Base-by-base conservation (phyloP, 1,140 invertebrate genomes). In the Anastrepha ludens region DNA sequence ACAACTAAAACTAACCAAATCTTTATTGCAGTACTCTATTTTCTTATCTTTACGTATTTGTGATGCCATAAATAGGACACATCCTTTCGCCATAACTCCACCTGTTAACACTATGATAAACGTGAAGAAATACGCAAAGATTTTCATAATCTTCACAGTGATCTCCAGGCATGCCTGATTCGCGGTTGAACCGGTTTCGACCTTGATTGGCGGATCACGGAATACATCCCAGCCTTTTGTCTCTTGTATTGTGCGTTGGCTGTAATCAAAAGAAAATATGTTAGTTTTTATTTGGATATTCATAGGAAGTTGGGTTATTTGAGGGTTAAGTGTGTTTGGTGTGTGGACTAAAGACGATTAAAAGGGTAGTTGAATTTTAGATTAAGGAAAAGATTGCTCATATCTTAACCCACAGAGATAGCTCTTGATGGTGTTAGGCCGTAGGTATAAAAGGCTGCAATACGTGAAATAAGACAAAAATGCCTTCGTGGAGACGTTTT, bases 151-250 rank as follows among this genome's bases (percentile, higher is more conserved):
- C 93, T 97, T 97, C 55, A 98, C 96, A 62, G 97, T 97, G 90
- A 97, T 94, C 90, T 98, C 97, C 88, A 98, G 94, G 93, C 97
- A 98, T 93, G 95, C 96, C 93, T 98, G 97, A 91, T 96, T 97
- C 86, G 97, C 97, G 95, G 97, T 97, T 50, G 97, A 98, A 85
- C 97, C 97, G 88, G 97, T 97, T 93, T 98, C 97, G 90, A 96
- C 95, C 93, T 98, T 97, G 87, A 96, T 96, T 9, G 98, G 98
- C 86, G 97, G 96, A 93, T 98, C 96, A 91, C 97, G 94, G 94
- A 99, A 99, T 17, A 98, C 97, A 95, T 99, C 98, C 98, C 98
- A 99, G 95, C 96, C 97, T 96, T 98, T 98, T 87, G 97, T 98
- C 93, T 98, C 97, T 91, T 95, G 95, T 88, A 97, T 95, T 67